Evolutionary conservation across 2,113 vertebrate genomes (phyloP), one percentile per base, ranked within the genome.

Genomic region (Eulemur rufifrons): DNA sequence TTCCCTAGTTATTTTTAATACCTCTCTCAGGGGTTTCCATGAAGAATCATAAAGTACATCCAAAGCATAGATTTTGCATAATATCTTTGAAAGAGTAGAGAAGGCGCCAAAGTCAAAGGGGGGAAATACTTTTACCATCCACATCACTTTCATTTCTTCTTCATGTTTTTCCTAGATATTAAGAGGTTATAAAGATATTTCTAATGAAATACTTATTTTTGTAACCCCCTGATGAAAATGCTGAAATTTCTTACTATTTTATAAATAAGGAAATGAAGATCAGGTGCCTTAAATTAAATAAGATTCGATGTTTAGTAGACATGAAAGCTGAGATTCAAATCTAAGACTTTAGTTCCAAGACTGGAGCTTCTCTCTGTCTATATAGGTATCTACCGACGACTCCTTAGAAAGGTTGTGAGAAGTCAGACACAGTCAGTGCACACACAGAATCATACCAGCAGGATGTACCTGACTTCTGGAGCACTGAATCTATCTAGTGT

Each of bases 1-100:
- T 91, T 94, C 73, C 32, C 61, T 89, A 59, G 66, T 91, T 95
- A 86, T 23, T 86, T 94, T 80, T 61, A 93, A 69, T 84, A 77
- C 20, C 4, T 80, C 25, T 83, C 50, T 92, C 82, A 89, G 74
- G 37, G 56, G 86, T 93, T 94, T 89, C 84, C 56, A 95, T 50
- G 39, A 86, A 69, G 27, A 96, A 76, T 59, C 50, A 78, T 66
- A 87, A 95, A 82, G 61, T 45, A 90, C 42, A 84, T n/a, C 42
- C 34, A 87, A 92, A 64, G 34, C 59, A 95, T 6, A 95, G 27
- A 63, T 69, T 78, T 42, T 81, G 32, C 20, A 73, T 88, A 89
- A 50, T 69, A 52, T 92, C 12, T 66, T 74, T 87, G 2, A 45
- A 89, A 86, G 25, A 71, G 9, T 42, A 61, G 32, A 90, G 50